Evolutionary conservation across 2,797 vertebrate species (phyloP).

Genomic region (Acanthiza pusilla): DNA sequence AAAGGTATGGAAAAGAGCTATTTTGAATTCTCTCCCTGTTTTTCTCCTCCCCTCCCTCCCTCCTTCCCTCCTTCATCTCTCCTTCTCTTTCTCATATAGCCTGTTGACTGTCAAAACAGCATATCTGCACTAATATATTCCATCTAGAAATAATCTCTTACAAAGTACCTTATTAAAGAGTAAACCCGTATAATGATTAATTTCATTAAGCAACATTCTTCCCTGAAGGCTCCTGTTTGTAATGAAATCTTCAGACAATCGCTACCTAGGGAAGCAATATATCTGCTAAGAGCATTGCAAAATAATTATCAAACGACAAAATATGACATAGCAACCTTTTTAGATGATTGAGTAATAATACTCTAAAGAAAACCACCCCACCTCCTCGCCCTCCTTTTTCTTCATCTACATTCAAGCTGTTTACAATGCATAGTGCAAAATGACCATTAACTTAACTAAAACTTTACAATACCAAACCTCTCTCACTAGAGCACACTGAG

Average conservation of each 20-base stretch:
- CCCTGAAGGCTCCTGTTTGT: slow-evolving; percentile 12
- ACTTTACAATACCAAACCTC: background rate
- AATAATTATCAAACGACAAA: slow-evolving; percentile 18
- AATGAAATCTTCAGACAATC: slow-evolving; percentile 27
- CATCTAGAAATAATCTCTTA: slow-evolving; percentile 1
- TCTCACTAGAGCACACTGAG: background rate
- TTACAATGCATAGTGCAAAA: background rate
- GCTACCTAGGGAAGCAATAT: background rate
- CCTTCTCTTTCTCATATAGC: background rate
- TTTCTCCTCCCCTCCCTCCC: background rate
- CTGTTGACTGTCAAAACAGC: background rate
- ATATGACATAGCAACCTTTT: background rate
- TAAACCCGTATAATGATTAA: background rate
- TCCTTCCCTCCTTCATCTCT: background rate
- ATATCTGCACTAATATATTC: background rate
- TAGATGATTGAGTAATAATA: background rate
- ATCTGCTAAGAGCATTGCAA: background rate
- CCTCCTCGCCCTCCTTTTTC: background rate
- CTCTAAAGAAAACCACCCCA: background rate
- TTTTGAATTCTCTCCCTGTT: background rate
- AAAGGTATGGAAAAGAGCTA: background rate
- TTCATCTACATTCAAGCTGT: background rate
- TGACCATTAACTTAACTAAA: background rate
- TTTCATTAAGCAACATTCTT: slow-evolving; percentile 37
- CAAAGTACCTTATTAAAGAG: slow-evolving; percentile 19